These are phyloP conservation scores for Callospermophilus lateralis DNA, from an alignment of 2,113 vertebrate genomes.

Conservation along the genomic window DNA sequence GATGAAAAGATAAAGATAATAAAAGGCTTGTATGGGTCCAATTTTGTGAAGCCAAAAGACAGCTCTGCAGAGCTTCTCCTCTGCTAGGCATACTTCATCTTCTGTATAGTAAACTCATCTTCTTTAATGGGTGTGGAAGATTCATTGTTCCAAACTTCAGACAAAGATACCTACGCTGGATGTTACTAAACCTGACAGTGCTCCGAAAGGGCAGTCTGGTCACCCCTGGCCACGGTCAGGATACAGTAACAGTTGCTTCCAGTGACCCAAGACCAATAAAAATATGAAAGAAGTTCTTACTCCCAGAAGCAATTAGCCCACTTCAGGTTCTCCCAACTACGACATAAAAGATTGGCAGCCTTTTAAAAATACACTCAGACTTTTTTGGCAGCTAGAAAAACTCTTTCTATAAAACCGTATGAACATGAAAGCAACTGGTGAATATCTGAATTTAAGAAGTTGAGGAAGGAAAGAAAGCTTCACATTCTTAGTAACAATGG, in stretches of 20 bases:
- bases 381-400: background rate
- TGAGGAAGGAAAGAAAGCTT: background rate
- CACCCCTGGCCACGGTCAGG: background rate
- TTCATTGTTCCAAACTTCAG: background rate
- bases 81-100: constrained; percentile 17
- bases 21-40: background rate
- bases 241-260: background rate
- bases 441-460: background rate
- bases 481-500: background rate
- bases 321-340: background rate
- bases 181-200: background rate
- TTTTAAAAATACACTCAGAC: background rate
- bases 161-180: background rate
- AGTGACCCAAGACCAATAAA: background rate
- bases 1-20: constrained; percentile 49
- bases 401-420: background rate
- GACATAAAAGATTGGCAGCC: background rate
- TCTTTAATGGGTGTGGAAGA: constrained; percentile 3
- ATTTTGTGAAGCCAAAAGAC: constrained; percentile 20
- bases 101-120: background rate
- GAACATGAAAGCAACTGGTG: background rate
- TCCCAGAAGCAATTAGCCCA: background rate
- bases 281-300: background rate
- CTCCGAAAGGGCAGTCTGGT: background rate
- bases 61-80: constrained; percentile 26